Conservation (phyloP, 2,888 invertebrate genomes). For the Drosophila nr. perissopoda region DNA sequence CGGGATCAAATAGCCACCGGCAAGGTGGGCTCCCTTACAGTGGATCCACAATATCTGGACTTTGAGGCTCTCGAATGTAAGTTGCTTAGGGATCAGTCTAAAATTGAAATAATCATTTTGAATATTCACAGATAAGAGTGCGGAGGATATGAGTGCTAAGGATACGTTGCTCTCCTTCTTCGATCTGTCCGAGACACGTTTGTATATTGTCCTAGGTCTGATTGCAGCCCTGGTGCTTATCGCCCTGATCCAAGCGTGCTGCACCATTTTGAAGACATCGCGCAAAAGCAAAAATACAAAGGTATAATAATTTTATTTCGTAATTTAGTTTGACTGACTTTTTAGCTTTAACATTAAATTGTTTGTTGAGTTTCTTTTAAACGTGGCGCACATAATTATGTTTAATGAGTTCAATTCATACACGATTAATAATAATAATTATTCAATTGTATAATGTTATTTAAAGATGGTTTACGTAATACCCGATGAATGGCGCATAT, state of each 20-base stretch:
- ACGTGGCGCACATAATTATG: conserved; percentile 35
- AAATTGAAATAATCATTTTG: background rate
- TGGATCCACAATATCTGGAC: conserved; percentile 92
- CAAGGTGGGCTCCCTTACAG: conserved; percentile 90
- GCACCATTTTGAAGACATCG: conserved; percentile 91
- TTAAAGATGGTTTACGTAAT: conserved; percentile 85
- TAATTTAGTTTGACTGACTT: conserved; percentile 15
- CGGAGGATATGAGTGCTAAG: conserved; percentile 65
- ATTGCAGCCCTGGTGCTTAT: conserved; percentile 92
- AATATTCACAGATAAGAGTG: conserved; percentile 66
- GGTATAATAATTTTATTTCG: conserved; percentile 86
- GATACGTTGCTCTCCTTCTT: conserved; percentile 86
- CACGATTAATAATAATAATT: conserved; percentile 50
- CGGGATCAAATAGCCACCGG: conserved; percentile 90
- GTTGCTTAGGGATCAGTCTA: conserved; percentile 70
- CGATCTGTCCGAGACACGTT: conserved; percentile 89
- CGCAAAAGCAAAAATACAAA: conserved; percentile 88
- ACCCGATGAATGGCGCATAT: conserved; percentile 85
- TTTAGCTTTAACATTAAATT: conserved; percentile 31
- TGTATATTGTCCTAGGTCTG: conserved; percentile 93
- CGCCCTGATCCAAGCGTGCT: conserved; percentile 92
- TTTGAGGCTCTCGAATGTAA: conserved; percentile 90
- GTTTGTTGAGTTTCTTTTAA: conserved; percentile 31
- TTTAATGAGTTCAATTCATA: conserved; percentile 27
- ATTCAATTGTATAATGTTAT: conserved; percentile 69